Percentiles rank a stretch among this genome's conserved stretches.
Evolutionary conservation across 35 echinoderm and acorn worm species (phyloP).

Genomic region (Heliocidaris tuberculata): DNA sequence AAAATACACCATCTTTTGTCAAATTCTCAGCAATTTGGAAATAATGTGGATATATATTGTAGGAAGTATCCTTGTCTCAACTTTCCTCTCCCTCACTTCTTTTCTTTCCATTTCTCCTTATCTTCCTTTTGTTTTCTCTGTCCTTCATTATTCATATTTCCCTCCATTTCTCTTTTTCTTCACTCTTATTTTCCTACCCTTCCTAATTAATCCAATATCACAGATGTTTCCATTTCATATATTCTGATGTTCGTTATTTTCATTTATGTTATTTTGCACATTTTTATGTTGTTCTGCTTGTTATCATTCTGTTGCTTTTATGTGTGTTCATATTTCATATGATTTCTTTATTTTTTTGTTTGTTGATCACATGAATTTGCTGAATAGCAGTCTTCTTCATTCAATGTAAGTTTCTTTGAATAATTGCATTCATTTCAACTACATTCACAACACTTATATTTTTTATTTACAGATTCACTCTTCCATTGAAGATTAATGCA

Average conservation of each 20-base stretch:
- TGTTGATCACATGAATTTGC: not conserved
- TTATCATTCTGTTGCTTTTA: not conserved
- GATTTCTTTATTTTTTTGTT: not conserved
- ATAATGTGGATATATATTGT: not conserved
- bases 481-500: too few species aligned
- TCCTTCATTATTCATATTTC: not conserved
- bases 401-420: not conserved
- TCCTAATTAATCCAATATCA: not conserved
- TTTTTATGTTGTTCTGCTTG: not conserved
- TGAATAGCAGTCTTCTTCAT: not conserved
- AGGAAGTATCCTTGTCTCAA: too few species aligned
- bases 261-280: not conserved
- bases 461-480: too few species aligned
- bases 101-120: not conserved
- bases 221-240: not conserved
- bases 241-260: not conserved
- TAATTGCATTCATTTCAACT: too few species aligned
- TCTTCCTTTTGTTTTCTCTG: not conserved
- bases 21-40: too few species aligned
- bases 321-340: not conserved
- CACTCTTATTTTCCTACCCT: not conserved
- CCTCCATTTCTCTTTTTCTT: not conserved
- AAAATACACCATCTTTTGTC: too few species aligned
- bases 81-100: not conserved
- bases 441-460: too few species aligned